Evolutionary conservation across 2,797 vertebrate genomes (phyloP).

Genomic region (Streptopelia turtur): DNA sequence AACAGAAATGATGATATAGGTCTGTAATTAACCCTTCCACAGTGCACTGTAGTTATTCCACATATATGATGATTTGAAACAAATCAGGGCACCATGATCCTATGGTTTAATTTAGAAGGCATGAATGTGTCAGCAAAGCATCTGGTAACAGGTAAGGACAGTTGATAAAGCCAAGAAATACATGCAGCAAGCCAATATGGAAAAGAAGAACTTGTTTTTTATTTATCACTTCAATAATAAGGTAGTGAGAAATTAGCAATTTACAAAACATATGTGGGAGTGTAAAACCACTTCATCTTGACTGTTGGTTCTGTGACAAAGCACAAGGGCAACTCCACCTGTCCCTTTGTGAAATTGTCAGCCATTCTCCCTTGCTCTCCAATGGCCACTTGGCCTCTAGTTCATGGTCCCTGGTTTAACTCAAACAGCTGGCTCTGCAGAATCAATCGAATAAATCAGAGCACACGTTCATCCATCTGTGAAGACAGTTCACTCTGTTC

Average conservation of each 20-base stretch:
- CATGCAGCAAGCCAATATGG: neutral
- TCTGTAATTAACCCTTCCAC: neutral
- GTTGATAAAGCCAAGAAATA: neutral
- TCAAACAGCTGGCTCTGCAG: neutral
- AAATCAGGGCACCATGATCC: neutral
- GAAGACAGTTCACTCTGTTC: neutral
- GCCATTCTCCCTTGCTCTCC: neutral
- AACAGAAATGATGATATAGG: neutral
- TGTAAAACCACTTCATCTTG: neutral
- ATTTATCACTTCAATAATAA: neutral
- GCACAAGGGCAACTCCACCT: neutral
- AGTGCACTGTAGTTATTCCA: neutral
- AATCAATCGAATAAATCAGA: neutral
- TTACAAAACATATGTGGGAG: fast-evolving
- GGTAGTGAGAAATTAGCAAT: neutral
- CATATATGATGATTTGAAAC: neutral
- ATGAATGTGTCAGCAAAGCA: neutral
- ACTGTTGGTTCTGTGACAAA: neutral
- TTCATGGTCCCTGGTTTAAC: neutral
- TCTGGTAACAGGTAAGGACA: neutral
- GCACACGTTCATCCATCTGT: neutral
- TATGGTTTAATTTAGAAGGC: neutral
- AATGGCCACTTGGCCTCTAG: neutral
- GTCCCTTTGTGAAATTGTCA: neutral
- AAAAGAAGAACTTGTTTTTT: neutral